phyloP scores from a whole-genome alignment of 2,113 vertebrate species.

The Cyanoramphus novaezelandiae region DNA sequence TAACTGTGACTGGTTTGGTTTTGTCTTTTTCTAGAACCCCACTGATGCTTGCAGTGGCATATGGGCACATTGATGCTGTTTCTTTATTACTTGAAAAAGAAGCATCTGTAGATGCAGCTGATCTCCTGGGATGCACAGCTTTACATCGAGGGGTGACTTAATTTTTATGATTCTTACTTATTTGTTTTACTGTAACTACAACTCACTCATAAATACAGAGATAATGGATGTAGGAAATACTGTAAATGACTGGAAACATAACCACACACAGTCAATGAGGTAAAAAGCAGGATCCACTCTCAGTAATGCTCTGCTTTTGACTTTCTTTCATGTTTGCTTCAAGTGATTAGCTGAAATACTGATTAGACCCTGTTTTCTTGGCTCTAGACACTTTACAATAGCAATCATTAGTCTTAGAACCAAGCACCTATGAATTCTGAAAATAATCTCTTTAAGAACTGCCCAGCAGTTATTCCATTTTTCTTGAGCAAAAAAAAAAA shows the following conservation, averaged over 20 bases:
- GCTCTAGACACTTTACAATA: not conserved
- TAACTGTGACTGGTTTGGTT: not conserved
- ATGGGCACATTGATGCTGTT: conserved; percentile 92
- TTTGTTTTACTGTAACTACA: not conserved
- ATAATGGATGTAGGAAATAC: not conserved
- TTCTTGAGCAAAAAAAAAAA: not conserved
- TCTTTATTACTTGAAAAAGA: conserved; percentile 94
- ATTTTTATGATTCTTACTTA: not conserved
- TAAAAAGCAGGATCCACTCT: not conserved
- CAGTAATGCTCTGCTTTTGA: not conserved
- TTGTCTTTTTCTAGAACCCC: conserved; percentile 82
- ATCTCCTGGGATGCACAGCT: conserved; percentile 89
- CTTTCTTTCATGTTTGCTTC: not conserved
- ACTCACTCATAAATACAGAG: not conserved
- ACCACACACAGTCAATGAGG: not conserved
- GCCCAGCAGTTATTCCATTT: not conserved
- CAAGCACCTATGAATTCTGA: not conserved
- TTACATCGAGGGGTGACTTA: conserved; percentile 90
- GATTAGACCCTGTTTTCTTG: not conserved
- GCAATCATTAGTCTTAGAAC: not conserved
- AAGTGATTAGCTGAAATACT: not conserved
- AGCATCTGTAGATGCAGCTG: conserved; percentile 85
- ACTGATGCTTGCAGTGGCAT: conserved; percentile 93
- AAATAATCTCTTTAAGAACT: not conserved
- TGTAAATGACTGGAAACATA: not conserved